A percentile compares a stretch with the other conserved stretches of the same genome.
phyloP scores from a whole-genome alignment of 2,888 invertebrate genomes.

The Hydropsyche betteni region DNA sequence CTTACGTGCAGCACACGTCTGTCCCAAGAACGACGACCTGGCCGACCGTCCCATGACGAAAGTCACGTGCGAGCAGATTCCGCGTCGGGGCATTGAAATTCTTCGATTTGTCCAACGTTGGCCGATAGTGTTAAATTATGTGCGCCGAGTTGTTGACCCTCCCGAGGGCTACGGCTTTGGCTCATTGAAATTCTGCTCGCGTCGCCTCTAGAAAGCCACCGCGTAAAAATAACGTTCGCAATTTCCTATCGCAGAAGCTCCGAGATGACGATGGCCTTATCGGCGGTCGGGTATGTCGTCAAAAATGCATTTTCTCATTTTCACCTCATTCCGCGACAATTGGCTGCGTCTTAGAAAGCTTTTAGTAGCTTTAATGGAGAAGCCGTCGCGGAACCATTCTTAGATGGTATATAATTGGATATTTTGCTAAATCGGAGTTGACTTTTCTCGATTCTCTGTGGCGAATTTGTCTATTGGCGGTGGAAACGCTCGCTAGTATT shows the following conservation, averaged over 20 bases:
- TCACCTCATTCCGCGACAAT: neutral
- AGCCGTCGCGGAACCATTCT: no score
- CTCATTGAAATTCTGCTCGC: conserved; percentile 22
- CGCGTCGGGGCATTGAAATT: neutral
- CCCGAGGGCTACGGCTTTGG: conserved; percentile 5
- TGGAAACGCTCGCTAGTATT: no score
- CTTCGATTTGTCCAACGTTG: neutral
- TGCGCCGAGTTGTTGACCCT: conserved; percentile 15
- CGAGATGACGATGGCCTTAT: conserved; percentile 12
- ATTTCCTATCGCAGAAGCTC: conserved; percentile 10
- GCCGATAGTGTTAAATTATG: conserved; percentile 23
- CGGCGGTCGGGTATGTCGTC: neutral
- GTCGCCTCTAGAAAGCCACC: neutral
- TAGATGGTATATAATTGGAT: no score
- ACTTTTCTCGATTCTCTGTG: no score
- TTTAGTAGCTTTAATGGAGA: no score
- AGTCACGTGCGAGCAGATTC: neutral
- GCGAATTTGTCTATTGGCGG: no score
- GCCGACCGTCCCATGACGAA: neutral
- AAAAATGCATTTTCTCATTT: conserved; percentile 25
- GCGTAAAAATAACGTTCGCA: conserved; percentile 9
- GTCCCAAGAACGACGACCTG: neutral
- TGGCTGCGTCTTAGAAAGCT: no score
- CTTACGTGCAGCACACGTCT: neutral
- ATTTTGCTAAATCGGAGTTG: no score